Conservation (phyloP, 1,140 invertebrate genomes). For the Sitobion miscanthi region DNA sequence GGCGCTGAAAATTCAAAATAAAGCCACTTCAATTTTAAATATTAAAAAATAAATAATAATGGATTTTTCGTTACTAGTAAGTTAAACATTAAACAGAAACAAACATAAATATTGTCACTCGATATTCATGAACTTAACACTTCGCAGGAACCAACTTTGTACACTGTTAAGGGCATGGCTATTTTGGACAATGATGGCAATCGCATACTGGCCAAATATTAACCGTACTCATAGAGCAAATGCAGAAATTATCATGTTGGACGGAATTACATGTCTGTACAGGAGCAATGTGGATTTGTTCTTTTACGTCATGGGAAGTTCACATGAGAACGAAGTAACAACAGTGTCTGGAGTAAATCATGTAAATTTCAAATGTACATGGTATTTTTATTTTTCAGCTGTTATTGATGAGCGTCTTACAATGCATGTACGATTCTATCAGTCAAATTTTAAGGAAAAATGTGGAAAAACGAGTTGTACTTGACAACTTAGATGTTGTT, state of each 20-base stretch:
- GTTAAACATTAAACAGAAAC: neutral
- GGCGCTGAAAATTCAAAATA: too few species aligned
- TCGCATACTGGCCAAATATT: conserved; percentile 95
- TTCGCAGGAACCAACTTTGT: conserved; percentile 85
- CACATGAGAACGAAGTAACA: conserved; percentile 93
- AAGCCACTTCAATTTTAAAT: neutral
- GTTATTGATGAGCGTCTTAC: conserved; percentile 92
- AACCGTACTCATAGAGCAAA: conserved; percentile 94
- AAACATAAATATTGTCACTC: neutral
- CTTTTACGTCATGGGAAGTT: conserved; percentile 98
- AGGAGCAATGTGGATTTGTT: conserved; percentile 97
- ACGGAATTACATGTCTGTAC: conserved; percentile 96
- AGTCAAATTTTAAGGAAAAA: conserved; percentile 94
- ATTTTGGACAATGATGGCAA: conserved; percentile 99
- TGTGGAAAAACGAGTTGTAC: conserved; percentile 89
- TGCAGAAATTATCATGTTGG: conserved; percentile 98
- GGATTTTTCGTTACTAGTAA: conserved; percentile 37
- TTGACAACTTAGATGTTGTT: conserved; percentile 94
- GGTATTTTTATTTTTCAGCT: conserved; percentile 69
- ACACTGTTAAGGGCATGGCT: conserved; percentile 93
- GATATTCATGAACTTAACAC: neutral
- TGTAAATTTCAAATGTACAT: neutral
- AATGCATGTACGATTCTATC: conserved; percentile 94
- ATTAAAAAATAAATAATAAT: neutral
- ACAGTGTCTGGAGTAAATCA: neutral